Conservation (phyloP, 2,113 vertebrate species). For the Pachycephala philippinensis region DNA sequence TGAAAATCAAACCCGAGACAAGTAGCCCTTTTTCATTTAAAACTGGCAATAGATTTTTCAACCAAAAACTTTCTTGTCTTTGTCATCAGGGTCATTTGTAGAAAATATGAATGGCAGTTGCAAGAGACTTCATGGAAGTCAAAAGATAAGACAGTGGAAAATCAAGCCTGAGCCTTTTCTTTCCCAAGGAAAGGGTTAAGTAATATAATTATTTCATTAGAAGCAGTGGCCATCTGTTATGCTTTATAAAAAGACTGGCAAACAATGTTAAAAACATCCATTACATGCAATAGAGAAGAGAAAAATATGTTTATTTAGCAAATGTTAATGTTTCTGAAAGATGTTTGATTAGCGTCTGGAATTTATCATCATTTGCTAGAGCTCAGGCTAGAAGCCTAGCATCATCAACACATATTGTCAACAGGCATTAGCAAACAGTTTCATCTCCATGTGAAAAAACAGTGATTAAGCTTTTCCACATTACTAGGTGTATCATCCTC, state of each 20-base stretch:
- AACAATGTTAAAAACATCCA: neutral
- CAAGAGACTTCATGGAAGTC: neutral
- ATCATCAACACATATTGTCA: neutral
- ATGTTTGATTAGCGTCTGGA: neutral
- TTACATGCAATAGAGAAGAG: neutral
- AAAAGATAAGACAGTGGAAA: neutral
- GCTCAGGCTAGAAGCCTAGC: neutral
- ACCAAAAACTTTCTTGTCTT: neutral
- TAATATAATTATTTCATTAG: neutral
- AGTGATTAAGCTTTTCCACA: neutral
- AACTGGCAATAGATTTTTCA: neutral
- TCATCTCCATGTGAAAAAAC: neutral
- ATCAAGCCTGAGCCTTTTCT: neutral
- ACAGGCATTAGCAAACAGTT: neutral
- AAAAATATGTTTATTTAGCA: conserved; percentile 7
- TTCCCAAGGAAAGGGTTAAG: neutral
- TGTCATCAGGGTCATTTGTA: neutral
- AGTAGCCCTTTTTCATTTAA: neutral
- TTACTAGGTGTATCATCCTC: neutral
- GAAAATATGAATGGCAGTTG: neutral
- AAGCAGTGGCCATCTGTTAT: neutral
- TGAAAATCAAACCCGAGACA: neutral
- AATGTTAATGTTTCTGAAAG: conserved; percentile 24
- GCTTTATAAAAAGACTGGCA: neutral
- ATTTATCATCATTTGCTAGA: neutral